Evolutionary conservation across 2,888 invertebrate species (phyloP), one percentile per base, ranked within the genome.

Genomic region (Pelosia muscerda): DNA sequence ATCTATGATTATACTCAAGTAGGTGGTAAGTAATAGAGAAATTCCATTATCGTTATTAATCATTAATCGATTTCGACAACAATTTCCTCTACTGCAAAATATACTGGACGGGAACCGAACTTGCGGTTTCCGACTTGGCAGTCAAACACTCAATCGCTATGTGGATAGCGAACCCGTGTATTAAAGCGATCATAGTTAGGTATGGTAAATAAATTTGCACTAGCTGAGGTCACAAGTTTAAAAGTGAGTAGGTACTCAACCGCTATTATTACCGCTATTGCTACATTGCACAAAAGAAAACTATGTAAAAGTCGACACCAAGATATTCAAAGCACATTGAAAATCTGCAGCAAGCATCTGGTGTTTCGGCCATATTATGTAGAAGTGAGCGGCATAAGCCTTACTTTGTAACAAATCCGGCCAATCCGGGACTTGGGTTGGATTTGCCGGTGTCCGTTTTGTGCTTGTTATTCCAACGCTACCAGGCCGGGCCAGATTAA

Each of bases 351-450:
- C 84, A 74, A 86, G 85, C 88, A 87, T 88, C 87, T 88, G 87
- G 84, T 89, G 88, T 88, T 91, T 88, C 83, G 88, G 81, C 81
- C 86, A 89, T 90, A 89, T 89, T 90, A 90, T 87, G 86, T 90
- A 86, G 86, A 86, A 88, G 87, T 87, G 88, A 86, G 85, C 85
- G 82, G 83, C 88, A 86, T 87, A 86, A 92, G 89, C 91, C 88
- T 85, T 87, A 90, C 91, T 92, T 90, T 90, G 90, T 90, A 84
- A 91, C 91, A 92, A 93, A 93, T 93, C 92, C 92, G 85, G 87
- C 91, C 92, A 93, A 93, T 93, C 92, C 92, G 85, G 87, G 88
- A 86, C 90, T 90, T 78, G 86, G 86, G 88, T 88, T 86, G 90
- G 92, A 92, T 92, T 92, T 91, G 86, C 88, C 88, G 82, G 89